phyloP scores from a whole-genome alignment of 2,888 invertebrate genomes.

The Dendrolimus houi region DNA sequence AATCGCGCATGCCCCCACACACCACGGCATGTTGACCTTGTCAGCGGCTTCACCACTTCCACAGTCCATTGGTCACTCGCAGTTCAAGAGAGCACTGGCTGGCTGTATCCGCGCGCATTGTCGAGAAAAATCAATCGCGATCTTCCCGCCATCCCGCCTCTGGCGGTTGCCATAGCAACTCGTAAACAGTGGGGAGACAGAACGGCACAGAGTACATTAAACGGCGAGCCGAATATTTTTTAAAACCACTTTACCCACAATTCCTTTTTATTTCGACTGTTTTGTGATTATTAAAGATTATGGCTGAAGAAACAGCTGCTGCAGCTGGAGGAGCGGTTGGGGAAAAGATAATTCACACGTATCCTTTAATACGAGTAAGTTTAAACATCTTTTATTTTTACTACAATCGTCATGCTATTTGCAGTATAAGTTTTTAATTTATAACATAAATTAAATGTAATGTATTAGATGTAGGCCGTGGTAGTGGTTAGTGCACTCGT shows the following conservation, averaged over 20 bases:
- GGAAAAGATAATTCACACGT: constrained; percentile 84
- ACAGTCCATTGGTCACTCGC: not conserved
- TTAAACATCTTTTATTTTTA: not conserved
- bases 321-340: constrained; percentile 42
- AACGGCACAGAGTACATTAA: constrained; percentile 26
- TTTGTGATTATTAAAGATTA: constrained; percentile 24
- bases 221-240: not conserved
- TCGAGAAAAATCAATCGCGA: constrained; percentile 70
- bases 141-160: constrained; percentile 54
- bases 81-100: constrained; percentile 14
- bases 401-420: too few species aligned
- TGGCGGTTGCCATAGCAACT: constrained; percentile 68
- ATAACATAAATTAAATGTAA: too few species aligned
- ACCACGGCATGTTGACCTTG: too few species aligned
- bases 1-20: too few species aligned
- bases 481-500: too few species aligned
- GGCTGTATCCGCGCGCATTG: constrained; percentile 18
- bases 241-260: constrained; percentile 22
- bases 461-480: too few species aligned
- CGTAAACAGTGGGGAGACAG: constrained; percentile 65
- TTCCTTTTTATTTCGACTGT: constrained; percentile 17
- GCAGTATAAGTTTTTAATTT: too few species aligned
- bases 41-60: too few species aligned
- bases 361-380: constrained; percentile 88
- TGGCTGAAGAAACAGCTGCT: constrained; percentile 53